phyloP scores from a whole-genome alignment of 2,113 vertebrate species.

The Takifugu bimaculatus region DNA sequence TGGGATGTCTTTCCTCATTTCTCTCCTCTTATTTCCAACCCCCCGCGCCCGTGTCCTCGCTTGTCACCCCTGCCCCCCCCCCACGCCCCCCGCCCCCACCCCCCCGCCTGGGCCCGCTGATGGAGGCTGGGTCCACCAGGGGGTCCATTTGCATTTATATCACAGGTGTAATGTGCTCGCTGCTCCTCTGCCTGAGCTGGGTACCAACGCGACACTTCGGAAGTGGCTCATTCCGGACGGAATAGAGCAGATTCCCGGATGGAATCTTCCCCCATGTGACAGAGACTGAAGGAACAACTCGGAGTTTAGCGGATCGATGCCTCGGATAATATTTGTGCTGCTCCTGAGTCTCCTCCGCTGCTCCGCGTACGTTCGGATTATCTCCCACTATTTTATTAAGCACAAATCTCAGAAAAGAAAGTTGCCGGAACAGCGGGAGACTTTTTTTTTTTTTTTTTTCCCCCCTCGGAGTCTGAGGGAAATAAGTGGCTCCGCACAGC shows the following conservation, averaged over 20 bases:
- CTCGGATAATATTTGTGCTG: constrained; percentile 1
- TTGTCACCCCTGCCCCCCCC: constrained; percentile 1
- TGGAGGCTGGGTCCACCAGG: constrained; percentile 45
- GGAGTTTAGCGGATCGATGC: not conserved
- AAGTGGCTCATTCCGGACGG: constrained; percentile 36
- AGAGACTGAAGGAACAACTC: too few species aligned
- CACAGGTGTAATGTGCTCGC: constrained; percentile 53
- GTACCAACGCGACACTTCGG: constrained; percentile 54
- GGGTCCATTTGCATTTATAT: constrained; percentile 72
- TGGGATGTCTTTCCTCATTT: constrained; percentile 50
- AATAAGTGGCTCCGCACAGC: constrained; percentile 41
- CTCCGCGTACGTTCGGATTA: constrained; percentile 19
- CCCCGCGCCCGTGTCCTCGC: not conserved
- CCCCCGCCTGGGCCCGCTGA: constrained; percentile 8
- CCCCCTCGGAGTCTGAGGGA: not conserved
- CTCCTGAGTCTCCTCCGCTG: not conserved
- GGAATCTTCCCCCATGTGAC: too few species aligned
- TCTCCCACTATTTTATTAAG: constrained; percentile 38
- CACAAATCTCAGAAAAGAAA: constrained; percentile 17
- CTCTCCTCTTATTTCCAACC: constrained; percentile 32
- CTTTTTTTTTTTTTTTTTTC: constrained; percentile 12
- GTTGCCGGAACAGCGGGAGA: constrained; percentile 2
- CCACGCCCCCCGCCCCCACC: not conserved
- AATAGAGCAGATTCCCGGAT: constrained; percentile 25
- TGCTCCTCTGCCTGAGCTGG: constrained; percentile 34